Base-by-base conservation (phyloP, 2,888 invertebrate species). In the Drosophila nr. perissopoda region DNA sequence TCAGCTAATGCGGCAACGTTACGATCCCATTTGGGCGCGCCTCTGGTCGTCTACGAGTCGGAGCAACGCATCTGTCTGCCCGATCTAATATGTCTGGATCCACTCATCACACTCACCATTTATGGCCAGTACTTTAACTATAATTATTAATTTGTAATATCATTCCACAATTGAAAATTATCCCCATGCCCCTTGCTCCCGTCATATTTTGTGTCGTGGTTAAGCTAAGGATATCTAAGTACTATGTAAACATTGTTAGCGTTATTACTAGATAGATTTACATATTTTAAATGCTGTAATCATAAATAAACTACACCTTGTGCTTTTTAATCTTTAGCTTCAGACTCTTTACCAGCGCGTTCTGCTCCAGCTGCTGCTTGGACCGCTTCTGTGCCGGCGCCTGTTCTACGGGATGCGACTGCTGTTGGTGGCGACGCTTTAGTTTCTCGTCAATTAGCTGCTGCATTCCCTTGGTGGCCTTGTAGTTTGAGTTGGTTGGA, bases 401-500 rank as follows among this genome's bases (percentile, higher is more conserved):
- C 31, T 21, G 66, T 1, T 74, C 56, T n/a, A n/a, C 27, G 11
- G 18, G 21, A 13, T 61, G 21, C 27, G 72, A n/a, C 27, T 42
- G 10, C n/a, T 27, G 66, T 16, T 64, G 48, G 13, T 91, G 76
- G 84, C 96, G 94, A 72, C 97, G 94, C 87, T 96, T 97, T 10
- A 97, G 92, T 93, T 98, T 98, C 91, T 98, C 98, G 71, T 95
- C 93, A 48, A 98, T 95, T 2, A 98, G 93, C 73, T 95, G 95
- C 78, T 97, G 96, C 95, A 97, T 98, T 58, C 95, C 97, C 93
- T 97, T 97, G 0, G 98, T 99, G 92, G 97, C 97, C 93, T 97
- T 97, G 91, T 95, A 99, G 92, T 97, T 96, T 0, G 98, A 95
- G 94, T 98, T 96, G 2, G 97, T 96, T 2, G 98, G 99, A 93